phyloP scores from a whole-genome alignment of 2,888 invertebrate species.

The Lordiphosa andalusiaca region DNA sequence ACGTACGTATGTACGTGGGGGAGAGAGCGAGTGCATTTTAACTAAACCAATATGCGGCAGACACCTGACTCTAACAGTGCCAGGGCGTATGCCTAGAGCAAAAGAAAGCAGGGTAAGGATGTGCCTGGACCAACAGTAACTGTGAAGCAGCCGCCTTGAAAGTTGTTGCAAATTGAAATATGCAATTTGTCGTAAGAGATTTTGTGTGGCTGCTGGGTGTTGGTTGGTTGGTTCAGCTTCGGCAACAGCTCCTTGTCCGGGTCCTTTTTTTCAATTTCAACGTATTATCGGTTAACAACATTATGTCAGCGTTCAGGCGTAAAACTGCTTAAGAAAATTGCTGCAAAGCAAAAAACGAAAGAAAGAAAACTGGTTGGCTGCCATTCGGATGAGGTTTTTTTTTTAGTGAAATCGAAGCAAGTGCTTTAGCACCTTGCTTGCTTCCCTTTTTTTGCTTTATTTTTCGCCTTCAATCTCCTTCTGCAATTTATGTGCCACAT shows the following conservation, averaged over 20 bases:
- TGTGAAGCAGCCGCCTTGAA: constrained; percentile 42
- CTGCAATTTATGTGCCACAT: constrained; percentile 60
- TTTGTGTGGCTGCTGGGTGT: constrained; percentile 56
- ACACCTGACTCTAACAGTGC: constrained; percentile 55
- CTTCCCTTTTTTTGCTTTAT: constrained; percentile 31
- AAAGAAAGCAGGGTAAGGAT: not conserved
- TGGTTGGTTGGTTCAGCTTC: constrained; percentile 9
- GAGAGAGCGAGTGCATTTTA: constrained; percentile 48
- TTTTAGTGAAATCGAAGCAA: constrained; percentile 46
- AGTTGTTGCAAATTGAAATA: constrained; percentile 73
- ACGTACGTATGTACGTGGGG: constrained; percentile 11
- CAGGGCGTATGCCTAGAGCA: constrained; percentile 25
- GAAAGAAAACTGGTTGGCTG: constrained; percentile 43
- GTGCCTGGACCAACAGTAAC: constrained; percentile 43
- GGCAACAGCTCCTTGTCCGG: constrained; percentile 10
- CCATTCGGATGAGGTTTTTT: constrained; percentile 8
- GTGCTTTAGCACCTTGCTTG: constrained; percentile 65
- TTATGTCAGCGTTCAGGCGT: constrained; percentile 76
- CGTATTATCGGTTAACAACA: constrained; percentile 77
- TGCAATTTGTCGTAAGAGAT: constrained; percentile 75
- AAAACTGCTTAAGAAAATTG: constrained; percentile 78
- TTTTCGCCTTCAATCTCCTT: constrained; percentile 34
- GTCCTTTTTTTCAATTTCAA: constrained; percentile 62
- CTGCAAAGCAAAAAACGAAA: constrained; percentile 41
- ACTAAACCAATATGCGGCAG: constrained; percentile 67